Conservation (phyloP, 2,113 vertebrate genomes). For the Leptocoma aspasia region DNA sequence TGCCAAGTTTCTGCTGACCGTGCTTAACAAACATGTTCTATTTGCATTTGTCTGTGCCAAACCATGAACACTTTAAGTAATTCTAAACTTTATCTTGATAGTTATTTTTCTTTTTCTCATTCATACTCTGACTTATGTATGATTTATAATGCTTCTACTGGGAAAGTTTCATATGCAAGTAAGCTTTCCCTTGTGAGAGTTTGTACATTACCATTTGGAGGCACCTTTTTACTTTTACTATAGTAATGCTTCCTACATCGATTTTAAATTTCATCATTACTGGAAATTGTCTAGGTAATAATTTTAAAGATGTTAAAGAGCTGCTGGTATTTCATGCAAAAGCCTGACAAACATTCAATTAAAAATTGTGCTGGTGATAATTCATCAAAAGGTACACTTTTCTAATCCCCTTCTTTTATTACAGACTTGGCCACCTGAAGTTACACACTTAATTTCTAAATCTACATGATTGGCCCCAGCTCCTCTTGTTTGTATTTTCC, state of each 20-base stretch:
- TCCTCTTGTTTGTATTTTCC: not conserved
- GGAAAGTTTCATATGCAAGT: constrained; percentile 18
- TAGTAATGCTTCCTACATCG: constrained; percentile 51
- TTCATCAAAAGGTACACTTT: constrained; percentile 12
- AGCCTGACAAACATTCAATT: constrained; percentile 15
- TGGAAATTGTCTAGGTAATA: constrained; percentile 32
- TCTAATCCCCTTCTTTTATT: constrained; percentile 8
- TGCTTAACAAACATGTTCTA: not conserved
- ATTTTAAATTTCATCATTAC: constrained; percentile 32
- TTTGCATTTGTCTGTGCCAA: constrained; percentile 26
- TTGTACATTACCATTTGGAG: not conserved
- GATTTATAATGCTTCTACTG: constrained; percentile 43
- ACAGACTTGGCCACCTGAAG: constrained; percentile 36
- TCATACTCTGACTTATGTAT: constrained; percentile 23
- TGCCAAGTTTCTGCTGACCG: not conserved
- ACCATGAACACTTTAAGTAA: not conserved
- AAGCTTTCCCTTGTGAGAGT: constrained; percentile 2
- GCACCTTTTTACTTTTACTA: constrained; percentile 8
- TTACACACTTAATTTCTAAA: constrained; percentile 18
- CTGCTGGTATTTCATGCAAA: constrained; percentile 6
- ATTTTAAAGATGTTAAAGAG: constrained; percentile 37
- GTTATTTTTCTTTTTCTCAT: constrained; percentile 33
- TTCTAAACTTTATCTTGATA: constrained; percentile 9
- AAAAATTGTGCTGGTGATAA: constrained; percentile 11
- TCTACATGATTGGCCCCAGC: not conserved